Conservation (phyloP, 2,113 vertebrate species). For the Rattus rattus region DNA sequence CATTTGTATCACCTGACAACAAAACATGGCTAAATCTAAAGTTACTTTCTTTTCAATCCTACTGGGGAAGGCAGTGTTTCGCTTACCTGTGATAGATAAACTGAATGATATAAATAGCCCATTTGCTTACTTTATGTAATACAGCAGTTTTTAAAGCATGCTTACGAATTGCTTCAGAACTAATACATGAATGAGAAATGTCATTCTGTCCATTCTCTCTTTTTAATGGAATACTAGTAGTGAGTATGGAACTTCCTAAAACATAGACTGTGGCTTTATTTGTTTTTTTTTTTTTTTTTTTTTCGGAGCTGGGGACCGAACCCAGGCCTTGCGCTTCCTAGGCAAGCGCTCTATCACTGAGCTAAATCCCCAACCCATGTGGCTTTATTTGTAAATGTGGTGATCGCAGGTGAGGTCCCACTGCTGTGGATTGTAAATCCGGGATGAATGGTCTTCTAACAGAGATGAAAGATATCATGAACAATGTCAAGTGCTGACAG, state of each 20-base stretch:
- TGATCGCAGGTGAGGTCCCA: not conserved
- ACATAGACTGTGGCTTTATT: not conserved
- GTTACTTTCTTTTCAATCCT: not conserved
- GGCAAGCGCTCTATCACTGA: no score
- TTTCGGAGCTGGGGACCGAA: no score
- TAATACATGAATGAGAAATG: not conserved
- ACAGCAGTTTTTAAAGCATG: not conserved
- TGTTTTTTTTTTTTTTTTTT: no score
- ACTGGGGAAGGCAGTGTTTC: not conserved
- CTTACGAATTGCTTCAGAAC: not conserved
- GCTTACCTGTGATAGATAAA: not conserved
- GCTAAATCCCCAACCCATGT: no score
- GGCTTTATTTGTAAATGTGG: not conserved
- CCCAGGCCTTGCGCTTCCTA: no score
- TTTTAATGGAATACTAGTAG: not conserved
- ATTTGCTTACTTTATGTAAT: not conserved
- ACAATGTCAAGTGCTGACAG: not conserved
- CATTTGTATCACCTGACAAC: not conserved
- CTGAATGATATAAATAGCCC: not conserved
- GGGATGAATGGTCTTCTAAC: not conserved
- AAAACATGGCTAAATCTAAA: not conserved
- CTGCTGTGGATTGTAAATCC: not conserved
- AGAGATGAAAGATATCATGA: not conserved
- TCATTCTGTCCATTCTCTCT: not conserved
- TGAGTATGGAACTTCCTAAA: not conserved